Evolutionary conservation across 2,797 vertebrate genomes (phyloP).

Genomic region (Harpagifer antarcticus): DNA sequence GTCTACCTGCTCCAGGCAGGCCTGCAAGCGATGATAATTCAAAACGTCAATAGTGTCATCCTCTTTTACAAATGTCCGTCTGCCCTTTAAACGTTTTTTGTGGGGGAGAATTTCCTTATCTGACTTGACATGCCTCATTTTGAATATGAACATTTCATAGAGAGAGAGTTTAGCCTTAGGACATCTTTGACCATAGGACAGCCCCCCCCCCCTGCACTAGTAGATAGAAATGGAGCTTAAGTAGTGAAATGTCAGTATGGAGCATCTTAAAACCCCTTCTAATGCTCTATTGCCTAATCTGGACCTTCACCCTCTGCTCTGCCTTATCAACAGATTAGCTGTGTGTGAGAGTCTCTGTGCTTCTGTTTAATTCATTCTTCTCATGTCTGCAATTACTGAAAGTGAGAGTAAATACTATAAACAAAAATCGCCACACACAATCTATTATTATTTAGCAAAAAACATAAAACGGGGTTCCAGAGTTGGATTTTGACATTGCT

Average conservation of each 20-base stretch:
- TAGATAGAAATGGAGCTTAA: conserved; percentile 48
- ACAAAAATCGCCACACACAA: background rate
- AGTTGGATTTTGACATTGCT: conserved; percentile 12
- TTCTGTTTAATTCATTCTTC: background rate
- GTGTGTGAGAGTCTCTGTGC: background rate
- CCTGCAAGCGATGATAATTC: background rate
- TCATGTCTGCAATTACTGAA: background rate
- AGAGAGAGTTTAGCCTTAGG: conserved; percentile 11
- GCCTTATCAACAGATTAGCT: conserved; percentile 50
- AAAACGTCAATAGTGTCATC: background rate
- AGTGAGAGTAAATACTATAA: background rate
- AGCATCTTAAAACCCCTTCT: conserved; percentile 46
- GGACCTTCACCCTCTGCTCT: conserved; percentile 28
- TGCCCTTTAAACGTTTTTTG: too few species aligned
- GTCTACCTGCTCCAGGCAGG: background rate
- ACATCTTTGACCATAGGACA: conserved; percentile 29
- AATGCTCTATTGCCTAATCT: conserved; percentile 58
- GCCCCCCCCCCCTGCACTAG: conserved; percentile 11
- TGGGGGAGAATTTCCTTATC: background rate
- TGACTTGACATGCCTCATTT: background rate
- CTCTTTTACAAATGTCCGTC: background rate
- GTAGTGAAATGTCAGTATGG: conserved; percentile 55
- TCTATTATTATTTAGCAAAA: background rate
- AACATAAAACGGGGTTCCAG: background rate
- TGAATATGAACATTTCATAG: conserved; percentile 1